Percentiles rank a stretch among this genome's conserved stretches.
Evolutionary conservation across 2,888 invertebrate genomes (phyloP).

Genomic region (Stenchaetothrips biformis): DNA sequence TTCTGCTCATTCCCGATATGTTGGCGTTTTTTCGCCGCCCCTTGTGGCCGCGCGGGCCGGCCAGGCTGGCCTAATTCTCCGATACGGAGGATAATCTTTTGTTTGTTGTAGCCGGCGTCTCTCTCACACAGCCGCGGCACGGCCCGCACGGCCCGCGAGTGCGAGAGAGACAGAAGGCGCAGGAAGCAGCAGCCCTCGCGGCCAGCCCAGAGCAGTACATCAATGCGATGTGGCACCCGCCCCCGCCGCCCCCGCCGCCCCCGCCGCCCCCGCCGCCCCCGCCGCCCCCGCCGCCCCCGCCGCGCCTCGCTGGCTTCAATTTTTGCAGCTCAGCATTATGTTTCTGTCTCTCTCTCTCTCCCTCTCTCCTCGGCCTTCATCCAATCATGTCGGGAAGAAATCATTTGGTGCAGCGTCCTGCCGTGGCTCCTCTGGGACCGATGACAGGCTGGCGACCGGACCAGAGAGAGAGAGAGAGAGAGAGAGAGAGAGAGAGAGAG

Average conservation of each 20-base stretch:
- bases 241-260: too few relatives aligned
- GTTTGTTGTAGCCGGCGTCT: background rate
- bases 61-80: background rate
- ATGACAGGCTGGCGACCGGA: too few relatives aligned
- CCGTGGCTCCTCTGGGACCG: slow-evolving; percentile 2
- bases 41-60: background rate
- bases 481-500: too few relatives aligned
- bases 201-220: background rate
- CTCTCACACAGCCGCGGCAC: too few relatives aligned
- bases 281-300: background rate
- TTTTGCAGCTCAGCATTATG: slow-evolving; percentile 23
- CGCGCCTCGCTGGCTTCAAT: background rate
- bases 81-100: slow-evolving; percentile 16
- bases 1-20: background rate
- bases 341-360: background rate
- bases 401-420: background rate
- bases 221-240: background rate
- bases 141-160: too few relatives aligned
- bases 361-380: background rate
- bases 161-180: too few relatives aligned
- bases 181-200: background rate
- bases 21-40: background rate
- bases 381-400: slow-evolving; percentile 17
- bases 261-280: too few relatives aligned
- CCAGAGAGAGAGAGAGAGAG: too few relatives aligned